Conservation (phyloP, 2,888 invertebrate genomes). For the Chironomus tentans region DNA sequence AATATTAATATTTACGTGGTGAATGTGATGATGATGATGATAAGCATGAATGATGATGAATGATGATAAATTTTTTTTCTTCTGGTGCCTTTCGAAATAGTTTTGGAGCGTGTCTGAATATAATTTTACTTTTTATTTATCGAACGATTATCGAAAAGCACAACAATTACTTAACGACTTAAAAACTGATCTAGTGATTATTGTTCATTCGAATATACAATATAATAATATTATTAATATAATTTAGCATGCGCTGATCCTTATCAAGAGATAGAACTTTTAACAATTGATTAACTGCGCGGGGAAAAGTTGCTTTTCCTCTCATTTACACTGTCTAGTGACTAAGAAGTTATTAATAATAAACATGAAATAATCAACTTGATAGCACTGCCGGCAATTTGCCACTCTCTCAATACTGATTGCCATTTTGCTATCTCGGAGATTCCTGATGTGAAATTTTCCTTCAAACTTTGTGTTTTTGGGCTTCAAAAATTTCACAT, state of each 20-base stretch:
- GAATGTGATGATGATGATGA: neutral
- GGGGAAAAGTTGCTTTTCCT: neutral
- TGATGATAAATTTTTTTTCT: neutral
- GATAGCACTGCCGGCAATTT: slow-evolving; percentile 10
- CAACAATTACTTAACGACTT: neutral
- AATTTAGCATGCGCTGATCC: too few species aligned
- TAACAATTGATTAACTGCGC: neutral
- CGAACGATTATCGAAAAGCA: neutral
- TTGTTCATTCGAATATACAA: neutral
- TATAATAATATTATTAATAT: too few species aligned
- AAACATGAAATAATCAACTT: neutral
- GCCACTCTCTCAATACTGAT: neutral
- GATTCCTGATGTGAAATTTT: neutral
- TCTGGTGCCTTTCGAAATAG: neutral
- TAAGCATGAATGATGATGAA: neutral
- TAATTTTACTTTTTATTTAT: neutral
- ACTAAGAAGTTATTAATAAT: neutral
- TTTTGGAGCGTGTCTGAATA: neutral
- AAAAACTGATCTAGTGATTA: slow-evolving; percentile 4
- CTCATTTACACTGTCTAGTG: neutral
- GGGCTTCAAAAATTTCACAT: neutral
- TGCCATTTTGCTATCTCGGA: slow-evolving; percentile 1
- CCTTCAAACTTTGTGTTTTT: neutral
- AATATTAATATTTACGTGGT: neutral
- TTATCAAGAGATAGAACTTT: too few species aligned